phyloP scores from a whole-genome alignment of 2,888 invertebrate species.

The Blastobasis adustella region DNA sequence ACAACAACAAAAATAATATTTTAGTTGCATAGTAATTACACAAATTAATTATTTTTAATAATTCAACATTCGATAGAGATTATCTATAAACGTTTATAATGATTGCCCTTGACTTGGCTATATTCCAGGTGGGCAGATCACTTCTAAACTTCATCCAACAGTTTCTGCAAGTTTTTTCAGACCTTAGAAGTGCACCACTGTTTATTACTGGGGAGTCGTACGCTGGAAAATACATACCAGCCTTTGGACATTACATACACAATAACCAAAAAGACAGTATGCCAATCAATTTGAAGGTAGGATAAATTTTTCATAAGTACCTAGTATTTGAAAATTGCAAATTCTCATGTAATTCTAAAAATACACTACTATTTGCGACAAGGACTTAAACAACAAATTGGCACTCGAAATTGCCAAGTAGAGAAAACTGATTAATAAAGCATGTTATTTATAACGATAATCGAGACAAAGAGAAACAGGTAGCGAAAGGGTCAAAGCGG shows the following conservation, averaged over 20 bases:
- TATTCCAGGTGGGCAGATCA: slow-evolving; percentile 36
- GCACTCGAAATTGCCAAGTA: too few species aligned
- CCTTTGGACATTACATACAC: slow-evolving; percentile 45
- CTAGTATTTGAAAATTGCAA: not conserved
- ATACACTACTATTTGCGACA: not conserved
- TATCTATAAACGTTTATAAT: not conserved
- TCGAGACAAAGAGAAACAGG: too few species aligned
- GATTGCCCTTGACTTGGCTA: not conserved
- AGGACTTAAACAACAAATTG: too few species aligned
- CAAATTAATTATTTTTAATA: not conserved
- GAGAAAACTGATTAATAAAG: too few species aligned
- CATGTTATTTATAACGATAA: too few species aligned
- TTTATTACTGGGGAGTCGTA: slow-evolving; percentile 75
- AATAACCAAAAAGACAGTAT: slow-evolving; percentile 15
- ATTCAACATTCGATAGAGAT: not conserved
- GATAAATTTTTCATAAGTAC: not conserved
- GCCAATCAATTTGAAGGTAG: slow-evolving; percentile 33
- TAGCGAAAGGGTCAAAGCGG: too few species aligned
- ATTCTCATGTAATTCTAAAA: not conserved
- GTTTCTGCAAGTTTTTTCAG: slow-evolving; percentile 70
- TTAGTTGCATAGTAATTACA: too few species aligned
- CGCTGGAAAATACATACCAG: slow-evolving; percentile 60
- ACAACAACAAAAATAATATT: too few species aligned
- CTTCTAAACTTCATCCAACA: slow-evolving; percentile 54
- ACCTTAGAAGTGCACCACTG: slow-evolving; percentile 57